phyloP scores from a whole-genome alignment of 2,113 vertebrate species.

The Nettapus auritus region DNA sequence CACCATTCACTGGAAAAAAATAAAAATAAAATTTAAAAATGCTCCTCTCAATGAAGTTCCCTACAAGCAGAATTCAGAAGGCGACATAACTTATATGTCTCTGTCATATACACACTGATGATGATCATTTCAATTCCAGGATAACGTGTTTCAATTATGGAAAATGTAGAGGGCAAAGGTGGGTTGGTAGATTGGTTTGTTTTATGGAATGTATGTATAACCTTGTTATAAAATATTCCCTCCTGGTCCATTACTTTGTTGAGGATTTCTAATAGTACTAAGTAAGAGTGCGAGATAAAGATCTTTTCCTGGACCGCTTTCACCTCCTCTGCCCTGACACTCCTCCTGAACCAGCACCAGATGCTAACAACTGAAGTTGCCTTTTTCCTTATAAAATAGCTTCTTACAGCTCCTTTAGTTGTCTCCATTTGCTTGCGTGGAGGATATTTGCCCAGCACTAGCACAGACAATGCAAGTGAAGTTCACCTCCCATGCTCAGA shows the following conservation, averaged over 20 bases:
- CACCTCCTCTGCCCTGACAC: not conserved
- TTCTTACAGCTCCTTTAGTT: not conserved
- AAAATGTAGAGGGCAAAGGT: not conserved
- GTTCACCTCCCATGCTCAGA: not conserved
- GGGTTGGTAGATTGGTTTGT: conserved; percentile 26
- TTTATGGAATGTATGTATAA: not conserved
- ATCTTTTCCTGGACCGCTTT: conserved; percentile 20
- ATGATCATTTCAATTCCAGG: not conserved
- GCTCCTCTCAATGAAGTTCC: not conserved
- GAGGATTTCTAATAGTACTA: not conserved
- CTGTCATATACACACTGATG: not conserved
- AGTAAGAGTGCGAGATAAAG: conserved; percentile 35
- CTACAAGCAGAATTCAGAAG: not conserved
- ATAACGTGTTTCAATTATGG: conserved; percentile 3
- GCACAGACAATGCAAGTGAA: not conserved
- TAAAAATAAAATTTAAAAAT: not conserved
- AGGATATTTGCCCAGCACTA: not conserved
- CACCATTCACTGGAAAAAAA: not conserved
- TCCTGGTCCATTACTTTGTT: conserved; percentile 39
- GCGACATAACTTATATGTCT: not conserved
- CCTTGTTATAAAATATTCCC: not conserved
- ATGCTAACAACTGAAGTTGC: not conserved
- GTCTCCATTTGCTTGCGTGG: not conserved
- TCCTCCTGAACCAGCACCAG: conserved; percentile 17
- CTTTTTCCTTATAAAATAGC: conserved; percentile 5